Evolutionary conservation across 2,113 vertebrate species (phyloP), one percentile per base, ranked within the genome.

Genomic region (Labrus mixtus): DNA sequence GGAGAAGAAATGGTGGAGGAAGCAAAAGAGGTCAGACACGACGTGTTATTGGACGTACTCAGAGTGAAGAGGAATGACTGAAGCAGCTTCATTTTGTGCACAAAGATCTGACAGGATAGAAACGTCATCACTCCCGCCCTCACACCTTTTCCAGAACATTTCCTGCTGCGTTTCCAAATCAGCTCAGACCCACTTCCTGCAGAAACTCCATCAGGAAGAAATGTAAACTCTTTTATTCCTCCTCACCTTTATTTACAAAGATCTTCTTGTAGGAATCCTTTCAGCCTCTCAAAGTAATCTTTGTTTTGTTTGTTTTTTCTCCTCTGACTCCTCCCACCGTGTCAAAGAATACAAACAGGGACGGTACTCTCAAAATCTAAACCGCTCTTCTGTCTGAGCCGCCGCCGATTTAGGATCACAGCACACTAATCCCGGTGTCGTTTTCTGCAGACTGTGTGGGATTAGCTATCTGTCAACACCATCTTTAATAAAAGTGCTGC

Each of bases 381-480:
- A 64, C 22, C 12, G 16, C 41, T 51, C 60, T 4, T 20, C 53
- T 8, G 11, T 50, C 67, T 78, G 58, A 78, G 67, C 60, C 33
- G 1, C 25, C 29, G 2, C 53, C 45, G 5, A 13, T 54, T 54
- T 43, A 66, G 22, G 17, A 46, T 53, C 64, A n/a, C 68, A 36
- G 43, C 43, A 4, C 45, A 23, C 46, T 66, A 79, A 79, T 73
- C 76, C 68, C 13, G 55, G 15, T 25, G 48, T 55, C 25, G 17
- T 41, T 67, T 67, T 17, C 56, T 60, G 13, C 69, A 60, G 25
- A 41, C 62, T 17, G 25, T 33, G 67, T 3, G 16, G 56, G 46
- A 37, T 39, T 12, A 29, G 33, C 69, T 39, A 48, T 78, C 69
- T 61, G 50, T 73, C 69, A 23, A 10, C 51, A 45, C 29, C 50